phyloP scores from a whole-genome alignment of 2,888 invertebrate species.

The Pocota personata region DNA sequence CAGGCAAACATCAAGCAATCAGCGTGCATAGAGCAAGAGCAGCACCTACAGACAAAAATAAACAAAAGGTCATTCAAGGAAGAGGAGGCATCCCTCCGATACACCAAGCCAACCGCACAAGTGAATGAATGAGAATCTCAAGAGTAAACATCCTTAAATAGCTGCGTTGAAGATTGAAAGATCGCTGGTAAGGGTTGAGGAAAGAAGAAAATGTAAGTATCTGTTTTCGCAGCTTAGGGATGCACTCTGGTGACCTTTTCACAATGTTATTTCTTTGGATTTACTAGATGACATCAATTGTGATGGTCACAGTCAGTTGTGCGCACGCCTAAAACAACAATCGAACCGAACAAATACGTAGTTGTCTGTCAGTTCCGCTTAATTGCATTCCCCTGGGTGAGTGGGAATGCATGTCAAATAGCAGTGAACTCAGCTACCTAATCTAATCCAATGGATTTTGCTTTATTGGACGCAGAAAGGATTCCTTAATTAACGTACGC shows the following conservation, averaged over 20 bases:
- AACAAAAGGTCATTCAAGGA: conserved; percentile 70
- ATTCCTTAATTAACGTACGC: conserved; percentile 69
- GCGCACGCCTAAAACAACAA: conserved; percentile 10
- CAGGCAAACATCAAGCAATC: conserved; percentile 58
- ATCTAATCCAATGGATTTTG: conserved; percentile 56
- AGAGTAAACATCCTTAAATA: conserved; percentile 72
- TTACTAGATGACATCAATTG: conserved; percentile 14
- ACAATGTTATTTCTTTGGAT: conserved; percentile 36
- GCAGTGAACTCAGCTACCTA: conserved; percentile 1
- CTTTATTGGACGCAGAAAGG: conserved; percentile 41
- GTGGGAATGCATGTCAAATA: conserved; percentile 60
- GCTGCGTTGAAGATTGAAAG: conserved; percentile 51
- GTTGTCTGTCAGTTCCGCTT: no score
- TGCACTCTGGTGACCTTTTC: conserved; percentile 43
- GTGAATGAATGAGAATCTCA: conserved; percentile 51
- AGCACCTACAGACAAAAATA: conserved; percentile 63
- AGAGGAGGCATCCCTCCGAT: conserved; percentile 16
- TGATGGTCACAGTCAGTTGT: background rate
- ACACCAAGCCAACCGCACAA: background rate
- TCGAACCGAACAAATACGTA: no score
- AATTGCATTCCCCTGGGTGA: conserved; percentile 65
- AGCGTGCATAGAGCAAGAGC: background rate
- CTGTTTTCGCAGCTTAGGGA: conserved; percentile 23
- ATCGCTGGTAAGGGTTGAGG: background rate
- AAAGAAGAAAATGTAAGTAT: background rate